Percentiles rank a stretch among this genome's conserved stretches.
Conservation (phyloP, 1,140 invertebrate species). For the Grapholita molesta region DNA sequence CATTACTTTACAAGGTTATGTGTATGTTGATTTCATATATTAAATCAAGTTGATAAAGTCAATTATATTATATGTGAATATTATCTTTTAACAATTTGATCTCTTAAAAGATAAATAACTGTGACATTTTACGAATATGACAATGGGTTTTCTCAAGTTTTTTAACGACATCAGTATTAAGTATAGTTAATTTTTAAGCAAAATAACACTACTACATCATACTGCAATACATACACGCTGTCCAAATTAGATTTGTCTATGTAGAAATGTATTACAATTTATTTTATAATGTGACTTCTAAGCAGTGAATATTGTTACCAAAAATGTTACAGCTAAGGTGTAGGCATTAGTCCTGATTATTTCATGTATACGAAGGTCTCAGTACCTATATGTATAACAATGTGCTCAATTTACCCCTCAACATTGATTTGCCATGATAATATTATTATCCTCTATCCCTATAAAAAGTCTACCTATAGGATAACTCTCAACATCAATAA, state of each 20-base stretch:
- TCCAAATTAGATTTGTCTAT: not conserved
- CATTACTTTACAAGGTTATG: constrained; percentile 4
- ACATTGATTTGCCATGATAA: not conserved
- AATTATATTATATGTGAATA: too few species aligned
- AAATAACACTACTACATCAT: not conserved
- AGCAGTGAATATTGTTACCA: constrained; percentile 8
- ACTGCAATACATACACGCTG: not conserved
- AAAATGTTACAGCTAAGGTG: not conserved
- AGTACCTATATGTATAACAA: not conserved
- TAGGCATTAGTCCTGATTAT: not conserved
- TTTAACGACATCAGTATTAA: too few species aligned
- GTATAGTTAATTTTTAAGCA: not conserved
- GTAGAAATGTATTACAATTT: constrained; percentile 9
- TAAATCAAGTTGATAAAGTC: not conserved
- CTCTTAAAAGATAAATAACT: too few species aligned
- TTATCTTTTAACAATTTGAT: too few species aligned
- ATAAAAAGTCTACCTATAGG: constrained; percentile 3
- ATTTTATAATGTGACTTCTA: not conserved
- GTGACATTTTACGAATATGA: too few species aligned
- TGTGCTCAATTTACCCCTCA: not conserved
- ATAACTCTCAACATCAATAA: not conserved
- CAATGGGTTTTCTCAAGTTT: too few species aligned
- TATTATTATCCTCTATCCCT: not conserved
- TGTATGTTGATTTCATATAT: constrained; percentile 1
- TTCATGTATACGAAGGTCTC: not conserved